Percentiles rank a stretch among this genome's conserved stretches.
phyloP scores from a whole-genome alignment of 2,797 vertebrate species.

The Valencia hispanica region DNA sequence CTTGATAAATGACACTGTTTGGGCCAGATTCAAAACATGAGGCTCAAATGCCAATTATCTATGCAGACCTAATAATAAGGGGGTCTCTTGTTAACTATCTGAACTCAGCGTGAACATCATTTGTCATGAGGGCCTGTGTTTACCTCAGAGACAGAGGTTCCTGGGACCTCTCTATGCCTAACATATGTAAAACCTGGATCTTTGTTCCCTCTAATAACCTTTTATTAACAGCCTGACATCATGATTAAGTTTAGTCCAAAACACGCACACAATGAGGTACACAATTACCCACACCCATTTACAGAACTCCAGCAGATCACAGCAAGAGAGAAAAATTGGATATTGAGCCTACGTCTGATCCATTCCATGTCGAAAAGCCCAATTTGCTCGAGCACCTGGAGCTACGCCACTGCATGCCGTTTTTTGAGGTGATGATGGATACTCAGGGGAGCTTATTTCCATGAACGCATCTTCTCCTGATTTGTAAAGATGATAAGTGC shows the following conservation, averaged over 20 bases:
- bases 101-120: slow-evolving; percentile 96
- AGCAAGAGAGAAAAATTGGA: slow-evolving; percentile 95
- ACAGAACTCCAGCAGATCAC: slow-evolving; percentile 78
- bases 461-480: slow-evolving; percentile 71
- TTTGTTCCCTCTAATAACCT: slow-evolving; percentile 99
- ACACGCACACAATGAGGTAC: slow-evolving; percentile 72
- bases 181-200: slow-evolving; percentile 99
- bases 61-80: slow-evolving; percentile 99
- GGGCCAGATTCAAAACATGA: slow-evolving; percentile 97
- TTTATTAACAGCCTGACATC: slow-evolving; percentile 99
- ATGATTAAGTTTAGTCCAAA: slow-evolving; percentile 96
- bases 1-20: slow-evolving; percentile 99
- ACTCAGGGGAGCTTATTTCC: slow-evolving; percentile 84
- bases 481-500: slow-evolving; percentile 80
- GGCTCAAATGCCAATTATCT: slow-evolving; percentile 99
- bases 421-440: slow-evolving; percentile 92
- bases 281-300: slow-evolving; percentile 72
- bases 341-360: slow-evolving; percentile 97
- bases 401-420: slow-evolving; percentile 85
- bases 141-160: slow-evolving; percentile 92
- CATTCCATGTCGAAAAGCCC: slow-evolving; percentile 91
- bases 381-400: slow-evolving; percentile 97
- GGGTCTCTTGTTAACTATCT: slow-evolving; percentile 99
- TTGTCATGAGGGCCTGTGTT: slow-evolving; percentile 93
- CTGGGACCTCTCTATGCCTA: slow-evolving; percentile 91